Evolutionary conservation across 1,140 invertebrate species (phyloP).

Genomic region (Theocolax elegans): DNA sequence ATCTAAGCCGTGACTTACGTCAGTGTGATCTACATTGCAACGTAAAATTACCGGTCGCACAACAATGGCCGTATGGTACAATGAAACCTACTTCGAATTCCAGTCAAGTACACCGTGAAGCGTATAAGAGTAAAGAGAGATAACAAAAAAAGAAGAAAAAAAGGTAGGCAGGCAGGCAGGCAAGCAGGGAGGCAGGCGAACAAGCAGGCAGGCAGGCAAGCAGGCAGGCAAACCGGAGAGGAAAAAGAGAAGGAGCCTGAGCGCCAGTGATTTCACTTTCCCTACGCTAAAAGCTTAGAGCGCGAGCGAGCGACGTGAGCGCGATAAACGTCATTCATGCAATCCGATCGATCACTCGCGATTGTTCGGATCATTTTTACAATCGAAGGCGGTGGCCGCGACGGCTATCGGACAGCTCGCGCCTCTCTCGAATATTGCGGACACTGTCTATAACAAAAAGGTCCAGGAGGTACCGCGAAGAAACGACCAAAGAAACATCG

Average conservation of each 20-base stretch:
- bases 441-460: neutral
- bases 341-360: constrained; percentile 40
- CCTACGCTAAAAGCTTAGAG: neutral
- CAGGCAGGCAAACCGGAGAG: no score
- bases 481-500: neutral
- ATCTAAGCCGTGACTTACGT: constrained; percentile 21
- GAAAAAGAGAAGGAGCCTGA: no score
- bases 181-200: no score
- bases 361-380: constrained; percentile 41
- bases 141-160: constrained; percentile 7
- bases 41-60: constrained; percentile 21
- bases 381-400: constrained; percentile 35
- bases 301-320: neutral
- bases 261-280: constrained; percentile 41
- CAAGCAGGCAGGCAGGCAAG: no score
- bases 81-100: constrained; percentile 38
- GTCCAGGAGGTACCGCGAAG: neutral
- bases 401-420: neutral
- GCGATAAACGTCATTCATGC: constrained; percentile 42
- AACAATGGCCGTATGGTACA: constrained; percentile 31
- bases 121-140: constrained; percentile 7
- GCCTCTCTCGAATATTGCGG: neutral
- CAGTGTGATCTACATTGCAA: constrained; percentile 20
- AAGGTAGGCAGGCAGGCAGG: neutral
- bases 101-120: constrained; percentile 39